These are phyloP conservation scores for Julus scanicus DNA, from an alignment of 2,888 invertebrate genomes.

Conservation along the genomic window DNA sequence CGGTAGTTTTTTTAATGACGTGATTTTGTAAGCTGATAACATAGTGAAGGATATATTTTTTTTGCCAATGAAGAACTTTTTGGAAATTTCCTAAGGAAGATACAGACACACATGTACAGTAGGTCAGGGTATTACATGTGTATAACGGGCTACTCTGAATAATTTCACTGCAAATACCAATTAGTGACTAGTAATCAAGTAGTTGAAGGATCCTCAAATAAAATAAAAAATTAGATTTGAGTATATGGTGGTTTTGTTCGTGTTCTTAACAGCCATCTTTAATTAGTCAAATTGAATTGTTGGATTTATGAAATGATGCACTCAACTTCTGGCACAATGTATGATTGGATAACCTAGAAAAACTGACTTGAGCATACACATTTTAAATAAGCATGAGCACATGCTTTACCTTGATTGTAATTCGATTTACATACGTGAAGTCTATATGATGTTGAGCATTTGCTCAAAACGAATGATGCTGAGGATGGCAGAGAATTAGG, in stretches of 20 bases:
- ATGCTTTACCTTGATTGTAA: too few species aligned
- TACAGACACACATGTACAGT: neutral
- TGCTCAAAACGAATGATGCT: too few species aligned
- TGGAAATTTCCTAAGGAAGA: neutral
- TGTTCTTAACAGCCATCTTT: neutral
- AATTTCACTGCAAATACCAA: neutral
- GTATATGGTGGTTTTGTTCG: neutral
- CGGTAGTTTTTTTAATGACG: neutral
- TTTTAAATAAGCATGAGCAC: too few species aligned
- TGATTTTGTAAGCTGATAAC: conserved; percentile 24
- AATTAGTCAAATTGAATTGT: neutral
- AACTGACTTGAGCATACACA: too few species aligned
- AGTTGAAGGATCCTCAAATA: neutral
- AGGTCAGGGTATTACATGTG: neutral
- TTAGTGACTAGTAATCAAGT: neutral
- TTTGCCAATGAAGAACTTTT: neutral
- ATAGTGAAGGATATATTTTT: neutral
- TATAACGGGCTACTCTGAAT: neutral
- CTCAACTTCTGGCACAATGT: too few species aligned
- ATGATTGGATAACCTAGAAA: too few species aligned
- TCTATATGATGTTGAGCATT: too few species aligned
- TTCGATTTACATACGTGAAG: too few species aligned
- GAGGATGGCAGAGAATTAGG: too few species aligned
- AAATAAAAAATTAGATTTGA: neutral
- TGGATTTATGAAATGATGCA: too few species aligned